Evolutionary conservation across 2,113 vertebrate species (phyloP), one percentile per base, ranked within the genome.

Genomic region (Corythaixoides concolor): DNA sequence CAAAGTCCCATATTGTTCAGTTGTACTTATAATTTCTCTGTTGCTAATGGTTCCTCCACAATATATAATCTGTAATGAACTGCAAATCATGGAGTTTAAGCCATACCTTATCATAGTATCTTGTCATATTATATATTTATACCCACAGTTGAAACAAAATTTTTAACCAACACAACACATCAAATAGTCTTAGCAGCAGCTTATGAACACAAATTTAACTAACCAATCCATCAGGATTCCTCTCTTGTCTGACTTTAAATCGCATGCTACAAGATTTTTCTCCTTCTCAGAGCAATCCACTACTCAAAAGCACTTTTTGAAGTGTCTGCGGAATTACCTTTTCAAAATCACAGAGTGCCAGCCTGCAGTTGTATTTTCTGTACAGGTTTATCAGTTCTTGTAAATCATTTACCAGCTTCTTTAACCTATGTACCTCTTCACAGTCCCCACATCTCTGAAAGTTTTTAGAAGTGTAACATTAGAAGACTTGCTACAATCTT

Each of bases 271-370:
- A 17, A 30, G 24, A 35, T 32, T 73, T 47, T 76, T n/a, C 12
- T 74, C 43, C 13, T 59, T 59, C n/a, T 52, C 63, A 70, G 59
- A 63, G 43, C 13, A 41, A 62, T 22, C 37, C 39, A 68, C 15
- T 47, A 5, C 24, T 74, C 56, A 70, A 62, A 91, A 80, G n/a
- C 16, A 35, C 2, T 50, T 78, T 47, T 14, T 11, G 11, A 49
- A 70, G 60, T 8, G 17, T 15, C 33, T 77, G 75, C 70, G 70
- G 19, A 47, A 83, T 90, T 97, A 98, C 99, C 99, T 99, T 99
- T 96, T 99, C 99, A 96, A 99, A 99, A 85, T 99, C 98, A 37
- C 98, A 99, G 66, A 99, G 98, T 7, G 99, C 96, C 90, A 99
- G 98, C 47, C 68, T 98, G 97, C 99, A 99, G 96, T 98, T 99